Base-by-base conservation (phyloP, 1,140 invertebrate species). In the Drosophila novamexicana region DNA sequence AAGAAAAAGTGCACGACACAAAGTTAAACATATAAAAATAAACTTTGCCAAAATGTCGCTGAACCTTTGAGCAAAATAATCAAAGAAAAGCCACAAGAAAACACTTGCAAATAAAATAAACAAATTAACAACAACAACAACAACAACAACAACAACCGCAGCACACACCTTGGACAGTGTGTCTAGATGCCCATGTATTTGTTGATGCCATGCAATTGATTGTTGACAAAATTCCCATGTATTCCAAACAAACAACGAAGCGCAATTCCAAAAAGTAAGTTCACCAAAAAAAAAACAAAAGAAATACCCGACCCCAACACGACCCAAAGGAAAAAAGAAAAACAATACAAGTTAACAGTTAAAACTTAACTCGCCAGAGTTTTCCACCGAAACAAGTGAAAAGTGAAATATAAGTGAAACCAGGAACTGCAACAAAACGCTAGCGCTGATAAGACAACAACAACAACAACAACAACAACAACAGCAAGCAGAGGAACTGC, bases 211-310 rank as follows among this genome's bases (percentile, higher is more conserved):
- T 92, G 90, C 91, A 92, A 91, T 89, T 92, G 79, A 91, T 91
- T 91, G 86, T 91, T 86, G 90, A 91, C 90, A 91, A 91, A 91
- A 91, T 91, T 91, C 90, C 90, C 90, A 92, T 92, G 91, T 92
- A 92, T 91, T 92, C 91, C 91, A 92, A 92, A 90, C 91, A 92
- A 91, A 91, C 84, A 86, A 80, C 90, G 83, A 91, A 92, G 85
- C 91, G 91, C 72, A 92, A 91, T 91, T 92, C 91, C 88, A 92
- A 92, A 92, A 92, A 91, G 91, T 92, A 92, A 92, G 91, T 91
- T 79, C 57, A 36, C 22, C 22, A 22, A 40, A 67, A 56, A 59
- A 52, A 18, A 18, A 18, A 50, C 5, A 56, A 22, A 44, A 29
- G 7, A 67, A 66, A 52, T 50, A 22, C 45, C 45, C 45, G 2